A percentile compares a stretch with the other conserved stretches of the same genome.
These are phyloP conservation scores for Sciurus vulgaris DNA, from an alignment of 2,797 vertebrate species.

Conservation along the genomic window DNA sequence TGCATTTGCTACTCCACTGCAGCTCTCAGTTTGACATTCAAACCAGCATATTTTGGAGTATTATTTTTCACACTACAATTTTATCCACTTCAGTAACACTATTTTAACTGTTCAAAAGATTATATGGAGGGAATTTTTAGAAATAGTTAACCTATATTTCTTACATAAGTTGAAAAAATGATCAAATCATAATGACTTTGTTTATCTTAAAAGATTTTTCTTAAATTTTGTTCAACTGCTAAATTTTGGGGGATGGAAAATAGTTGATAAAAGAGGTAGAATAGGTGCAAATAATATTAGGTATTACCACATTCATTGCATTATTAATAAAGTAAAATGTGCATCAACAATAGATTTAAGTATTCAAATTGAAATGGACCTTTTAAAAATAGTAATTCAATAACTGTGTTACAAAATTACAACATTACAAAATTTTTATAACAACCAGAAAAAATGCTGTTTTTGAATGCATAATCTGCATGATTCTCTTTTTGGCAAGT, in stretches of 20 bases:
- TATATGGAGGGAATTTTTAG: not conserved
- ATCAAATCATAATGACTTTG: not conserved
- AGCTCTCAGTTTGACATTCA: not conserved
- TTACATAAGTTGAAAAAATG: not conserved
- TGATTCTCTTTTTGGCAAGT: not conserved
- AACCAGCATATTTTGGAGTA: not conserved
- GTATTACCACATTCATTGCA: not conserved
- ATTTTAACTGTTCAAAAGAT: not conserved
- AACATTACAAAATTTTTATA: not conserved
- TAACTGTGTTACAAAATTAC: not conserved
- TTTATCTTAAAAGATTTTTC: not conserved
- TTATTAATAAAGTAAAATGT: not conserved
- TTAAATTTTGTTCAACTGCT: not conserved
- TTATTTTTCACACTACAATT: not conserved
- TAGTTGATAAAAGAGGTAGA: not conserved
- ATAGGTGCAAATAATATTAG: not conserved
- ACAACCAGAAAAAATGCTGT: not conserved
- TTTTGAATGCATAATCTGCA: not conserved
- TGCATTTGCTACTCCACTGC: not conserved
- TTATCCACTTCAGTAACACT: not conserved
- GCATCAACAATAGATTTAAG: not conserved
- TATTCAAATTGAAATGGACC: not conserved
- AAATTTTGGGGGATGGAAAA: not conserved
- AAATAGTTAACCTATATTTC: not conserved
- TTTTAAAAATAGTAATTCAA: not conserved